Evolutionary conservation across 2,797 vertebrate species (phyloP), one percentile per base, ranked within the genome.

Genomic region (Arrhamphus sclerolepis): DNA sequence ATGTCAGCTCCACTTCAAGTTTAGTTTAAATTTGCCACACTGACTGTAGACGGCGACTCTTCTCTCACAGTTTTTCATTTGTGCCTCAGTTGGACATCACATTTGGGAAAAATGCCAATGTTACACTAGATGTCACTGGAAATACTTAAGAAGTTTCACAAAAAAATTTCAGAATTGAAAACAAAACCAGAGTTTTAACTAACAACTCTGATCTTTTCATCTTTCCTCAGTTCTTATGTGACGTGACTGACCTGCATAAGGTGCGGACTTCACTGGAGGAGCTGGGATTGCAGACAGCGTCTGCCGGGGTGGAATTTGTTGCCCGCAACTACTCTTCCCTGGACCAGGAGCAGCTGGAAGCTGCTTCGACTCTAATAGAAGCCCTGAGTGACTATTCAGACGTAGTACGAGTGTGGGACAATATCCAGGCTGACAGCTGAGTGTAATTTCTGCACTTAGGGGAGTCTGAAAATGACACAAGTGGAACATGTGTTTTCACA

Each of bases 321-420:
- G 85, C 95, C 17, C 85, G 77, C 22, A 81, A 56, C 9, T 56
- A 75, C 2, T 77, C 82, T 5, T 51, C 62, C 54, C 89, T 96
- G 55, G 80, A 90, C 16, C 80, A 89, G 42, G 55, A 66, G 0
- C 92, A 95, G 72, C 82, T 96, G 70, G 85, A 93, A 3, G 75
- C 72, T 40, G 92, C 94, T 0, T 90, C 90, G 1, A 39, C 53
- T 10, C 91, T 97, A n/a, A 81, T 97, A 68, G 92, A 94, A 46
- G 85, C 81, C 8, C 90, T 98, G 7, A 83, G 49, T 54, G 87
- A 91, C 78, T 71, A 62, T 13, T 76, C 87, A 2, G 94, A 96
- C 0, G 94, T 97, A 38, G 85, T 97, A 16, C 84, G 87, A 13
- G 90, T 98, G 39, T 97, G 94, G 85, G 94, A 97, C 87, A 97